Base-by-base conservation (phyloP, 2,797 vertebrate species). In the Aeoliscus strigatus region DNA sequence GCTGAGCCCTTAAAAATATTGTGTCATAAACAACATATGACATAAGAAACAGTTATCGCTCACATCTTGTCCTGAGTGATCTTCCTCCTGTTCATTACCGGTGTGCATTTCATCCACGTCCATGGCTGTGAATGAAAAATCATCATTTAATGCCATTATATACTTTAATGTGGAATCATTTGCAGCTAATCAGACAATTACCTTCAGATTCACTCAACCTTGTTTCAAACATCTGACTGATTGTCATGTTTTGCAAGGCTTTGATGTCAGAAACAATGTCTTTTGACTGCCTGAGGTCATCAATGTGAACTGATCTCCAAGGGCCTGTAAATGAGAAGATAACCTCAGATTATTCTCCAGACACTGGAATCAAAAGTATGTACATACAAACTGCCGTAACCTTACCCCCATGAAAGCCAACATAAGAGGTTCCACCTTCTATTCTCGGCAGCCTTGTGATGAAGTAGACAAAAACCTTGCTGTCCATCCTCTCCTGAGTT, bases 331-430 rank as follows among this genome's bases (percentile, higher is more conserved):
- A 56, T 1, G 16, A 25, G 1, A 50, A 51, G 2, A 50, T 17
- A 2, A 40, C 4, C 18, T 39, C 12, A 26, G 4, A 42, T 61
- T 35, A 54, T 12, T 45, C 14, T 34, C 39, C 9, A 24, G 25
- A 34, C 7, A 0, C 12, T 17, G n/a, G n/a, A n/a, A 32, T 1
- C 9, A 27, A 43, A 39, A 14, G 17, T n/a, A 3, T 3, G 6
- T 11, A 11, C 6, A 29, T 1, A 3, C 4, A 38, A 26, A 3
- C 0, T 8, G 0, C n/a, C 18, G n/a, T 29, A 9, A 28, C 2
- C 71, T 40, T 54, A 97, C 96, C 93, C 84, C 96, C 94, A 3
- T 93, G 91, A 82, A 94, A 98, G 3, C 96, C 94, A 51, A 94
- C 85, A 0, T 94, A 97, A 11, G 90, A 83, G 0, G 85, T 82